phyloP scores from a whole-genome alignment of 2,113 vertebrate species.

The Leptodactylus fuscus region DNA sequence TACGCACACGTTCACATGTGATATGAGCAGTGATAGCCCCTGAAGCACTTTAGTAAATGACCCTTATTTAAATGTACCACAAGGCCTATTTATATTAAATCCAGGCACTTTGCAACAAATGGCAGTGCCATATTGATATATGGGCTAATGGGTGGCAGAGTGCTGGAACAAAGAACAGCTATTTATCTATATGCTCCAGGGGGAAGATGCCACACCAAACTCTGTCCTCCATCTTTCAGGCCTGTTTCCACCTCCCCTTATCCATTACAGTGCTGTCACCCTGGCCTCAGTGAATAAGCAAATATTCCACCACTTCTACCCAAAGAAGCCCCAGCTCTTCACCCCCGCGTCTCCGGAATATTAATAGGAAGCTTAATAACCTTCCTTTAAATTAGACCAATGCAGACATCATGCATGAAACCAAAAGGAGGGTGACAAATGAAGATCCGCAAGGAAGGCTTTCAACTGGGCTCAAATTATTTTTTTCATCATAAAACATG shows the following conservation, averaged over 20 bases:
- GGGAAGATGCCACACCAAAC: conserved; percentile 70
- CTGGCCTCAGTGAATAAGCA: conserved; percentile 64
- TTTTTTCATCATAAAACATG: conserved; percentile 62
- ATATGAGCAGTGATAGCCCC: conserved; percentile 61
- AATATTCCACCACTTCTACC: conserved; percentile 64
- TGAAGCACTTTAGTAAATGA: conserved; percentile 72
- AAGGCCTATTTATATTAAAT: conserved; percentile 71
- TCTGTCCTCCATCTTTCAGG: conserved; percentile 66
- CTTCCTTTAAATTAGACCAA: conserved; percentile 60
- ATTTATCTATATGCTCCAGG: conserved; percentile 74
- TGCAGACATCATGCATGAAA: conserved; percentile 60
- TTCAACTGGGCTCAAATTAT: conserved; percentile 55
- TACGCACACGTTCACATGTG: neutral
- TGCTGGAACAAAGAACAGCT: conserved; percentile 76
- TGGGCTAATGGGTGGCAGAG: conserved; percentile 69
- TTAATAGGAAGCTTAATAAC: conserved; percentile 46
- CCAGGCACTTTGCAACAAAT: conserved; percentile 73
- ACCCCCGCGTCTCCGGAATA: conserved; percentile 46
- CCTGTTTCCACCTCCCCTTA: conserved; percentile 65
- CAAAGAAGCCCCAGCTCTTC: conserved; percentile 17
- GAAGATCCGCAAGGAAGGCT: conserved; percentile 46
- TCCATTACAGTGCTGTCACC: conserved; percentile 66
- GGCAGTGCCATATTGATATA: conserved; percentile 76
- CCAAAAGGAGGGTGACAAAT: conserved; percentile 65
- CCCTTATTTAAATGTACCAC: conserved; percentile 74